phyloP scores from a whole-genome alignment of 2,113 vertebrate genomes.

The Prolemur simus region DNA sequence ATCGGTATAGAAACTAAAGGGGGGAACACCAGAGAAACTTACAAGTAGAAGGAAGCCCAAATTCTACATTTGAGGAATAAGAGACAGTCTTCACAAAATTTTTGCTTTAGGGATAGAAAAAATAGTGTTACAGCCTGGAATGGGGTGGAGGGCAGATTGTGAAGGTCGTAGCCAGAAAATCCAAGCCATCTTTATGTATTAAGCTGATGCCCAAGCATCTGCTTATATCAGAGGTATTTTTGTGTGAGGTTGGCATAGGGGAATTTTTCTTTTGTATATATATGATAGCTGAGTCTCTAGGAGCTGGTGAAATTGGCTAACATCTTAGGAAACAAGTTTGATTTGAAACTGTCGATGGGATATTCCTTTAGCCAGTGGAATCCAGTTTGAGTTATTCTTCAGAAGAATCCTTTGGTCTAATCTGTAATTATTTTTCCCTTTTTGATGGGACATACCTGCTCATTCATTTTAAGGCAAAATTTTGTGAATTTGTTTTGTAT shows the following conservation, averaged over 20 bases:
- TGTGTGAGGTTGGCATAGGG: background rate
- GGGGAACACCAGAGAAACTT: background rate
- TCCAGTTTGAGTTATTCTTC: slow-evolving; percentile 26
- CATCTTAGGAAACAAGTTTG: background rate
- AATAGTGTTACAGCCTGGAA: background rate
- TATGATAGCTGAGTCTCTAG: background rate
- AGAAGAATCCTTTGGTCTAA: background rate
- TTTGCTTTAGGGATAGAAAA: background rate
- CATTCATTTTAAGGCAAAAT: slow-evolving; percentile 23
- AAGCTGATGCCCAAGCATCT: background rate
- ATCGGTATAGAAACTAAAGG: background rate
- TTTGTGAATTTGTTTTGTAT: slow-evolving; percentile 18
- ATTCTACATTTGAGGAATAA: background rate
- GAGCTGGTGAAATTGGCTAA: background rate
- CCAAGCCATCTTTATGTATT: background rate
- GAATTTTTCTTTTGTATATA: background rate
- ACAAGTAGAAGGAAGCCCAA: background rate
- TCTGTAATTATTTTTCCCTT: background rate
- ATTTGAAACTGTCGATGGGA: background rate
- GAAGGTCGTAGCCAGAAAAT: background rate
- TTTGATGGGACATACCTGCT: background rate
- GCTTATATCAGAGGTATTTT: background rate
- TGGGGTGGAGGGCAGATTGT: background rate
- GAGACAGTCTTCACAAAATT: background rate
- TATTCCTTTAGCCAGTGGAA: background rate